Conservation (phyloP, 2,888 invertebrate species). For the Drosophila falleni region DNA sequence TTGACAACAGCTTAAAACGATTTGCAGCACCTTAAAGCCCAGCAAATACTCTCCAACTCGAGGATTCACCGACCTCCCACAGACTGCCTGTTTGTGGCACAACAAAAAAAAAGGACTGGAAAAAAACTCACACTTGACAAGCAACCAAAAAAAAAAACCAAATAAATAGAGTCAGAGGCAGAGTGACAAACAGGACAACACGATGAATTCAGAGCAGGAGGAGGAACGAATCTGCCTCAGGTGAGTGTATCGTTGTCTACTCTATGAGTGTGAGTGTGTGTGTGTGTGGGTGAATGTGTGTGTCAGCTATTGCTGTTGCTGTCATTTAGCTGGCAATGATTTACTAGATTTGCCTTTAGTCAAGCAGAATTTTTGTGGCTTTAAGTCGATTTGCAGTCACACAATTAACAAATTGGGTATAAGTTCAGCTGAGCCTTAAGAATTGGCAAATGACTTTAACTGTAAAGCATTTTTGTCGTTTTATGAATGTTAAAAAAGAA, state of each 20-base stretch:
- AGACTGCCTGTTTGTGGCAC: conserved; percentile 27
- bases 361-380: conserved; percentile 28
- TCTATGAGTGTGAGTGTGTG: conserved; percentile 14
- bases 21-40: conserved; percentile 66
- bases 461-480: background rate
- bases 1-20: conserved; percentile 76
- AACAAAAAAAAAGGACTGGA: conserved; percentile 13
- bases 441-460: background rate
- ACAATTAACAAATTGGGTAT: conserved; percentile 23
- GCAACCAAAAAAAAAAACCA: conserved; percentile 17
- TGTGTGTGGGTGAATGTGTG: conserved; percentile 19
- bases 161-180: conserved; percentile 14
- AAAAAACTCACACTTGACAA: conserved; percentile 55
- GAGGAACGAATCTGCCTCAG: conserved; percentile 75
- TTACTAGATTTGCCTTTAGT: conserved; percentile 31
- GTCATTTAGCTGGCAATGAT: conserved; percentile 33
- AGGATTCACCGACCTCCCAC: conserved; percentile 12
- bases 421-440: conserved; percentile 1
- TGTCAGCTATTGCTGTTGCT: conserved; percentile 12
- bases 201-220: conserved; percentile 70
- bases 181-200: conserved; percentile 39
- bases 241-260: conserved; percentile 56
- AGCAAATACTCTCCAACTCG: conserved; percentile 52
- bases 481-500: background rate
- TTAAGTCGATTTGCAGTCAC: conserved; percentile 29